These are phyloP conservation scores for Oryzias woworae DNA, from an alignment of 2,113 vertebrate species.

Conservation along the genomic window DNA sequence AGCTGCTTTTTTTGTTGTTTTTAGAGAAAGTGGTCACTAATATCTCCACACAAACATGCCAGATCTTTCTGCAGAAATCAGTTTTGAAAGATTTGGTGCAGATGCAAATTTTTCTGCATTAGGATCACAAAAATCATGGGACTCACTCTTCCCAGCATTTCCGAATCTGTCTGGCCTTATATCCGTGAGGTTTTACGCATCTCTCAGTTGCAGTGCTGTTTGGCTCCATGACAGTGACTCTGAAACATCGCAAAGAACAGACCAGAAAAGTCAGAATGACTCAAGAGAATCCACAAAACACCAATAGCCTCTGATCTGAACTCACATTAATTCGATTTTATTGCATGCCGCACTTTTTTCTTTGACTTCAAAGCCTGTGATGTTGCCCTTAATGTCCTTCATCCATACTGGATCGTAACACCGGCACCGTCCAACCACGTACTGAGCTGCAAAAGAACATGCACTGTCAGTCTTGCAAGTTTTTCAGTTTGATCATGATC, in stretches of 20 bases:
- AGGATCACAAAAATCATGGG: too few species aligned
- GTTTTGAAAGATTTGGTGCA: background rate
- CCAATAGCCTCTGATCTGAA: background rate
- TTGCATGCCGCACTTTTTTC: slow-evolving; percentile 51
- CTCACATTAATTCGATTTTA: slow-evolving; percentile 69
- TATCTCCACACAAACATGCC: too few species aligned
- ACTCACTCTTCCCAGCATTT: slow-evolving; percentile 74
- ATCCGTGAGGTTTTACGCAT: slow-evolving; percentile 53
- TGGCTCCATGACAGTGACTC: slow-evolving; percentile 47
- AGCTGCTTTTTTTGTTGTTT: background rate
- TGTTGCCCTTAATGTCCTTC: slow-evolving; percentile 11
- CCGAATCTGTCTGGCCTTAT: slow-evolving; percentile 40
- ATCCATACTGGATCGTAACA: slow-evolving; percentile 32
- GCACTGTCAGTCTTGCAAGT: background rate
- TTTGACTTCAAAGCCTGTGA: slow-evolving; percentile 63
- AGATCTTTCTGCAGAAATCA: background rate
- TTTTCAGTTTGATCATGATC: background rate
- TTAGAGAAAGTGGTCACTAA: too few species aligned
- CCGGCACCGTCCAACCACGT: slow-evolving; percentile 51
- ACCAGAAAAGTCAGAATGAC: background rate
- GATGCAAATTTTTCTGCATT: background rate
- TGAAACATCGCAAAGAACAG: slow-evolving; percentile 33
- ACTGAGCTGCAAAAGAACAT: slow-evolving; percentile 42
- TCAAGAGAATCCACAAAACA: background rate
- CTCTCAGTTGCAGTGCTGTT: background rate